A percentile compares a stretch with the other conserved stretches of the same genome.
Evolutionary conservation across 2,113 vertebrate species (phyloP).

Genomic region (Scomber scombrus): DNA sequence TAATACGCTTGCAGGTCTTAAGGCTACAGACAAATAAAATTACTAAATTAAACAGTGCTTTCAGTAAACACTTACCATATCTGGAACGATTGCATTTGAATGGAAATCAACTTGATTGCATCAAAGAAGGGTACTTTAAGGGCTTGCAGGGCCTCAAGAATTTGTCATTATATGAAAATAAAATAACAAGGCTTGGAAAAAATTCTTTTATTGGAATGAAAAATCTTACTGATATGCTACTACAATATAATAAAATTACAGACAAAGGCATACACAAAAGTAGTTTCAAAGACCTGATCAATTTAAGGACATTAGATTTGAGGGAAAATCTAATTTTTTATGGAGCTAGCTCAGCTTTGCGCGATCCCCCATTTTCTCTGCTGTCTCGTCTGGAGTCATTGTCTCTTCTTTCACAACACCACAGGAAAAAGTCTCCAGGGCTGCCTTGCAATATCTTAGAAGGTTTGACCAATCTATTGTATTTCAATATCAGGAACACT

Average conservation of each 20-base stretch:
- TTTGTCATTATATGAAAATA: constrained; percentile 74
- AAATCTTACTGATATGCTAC: constrained; percentile 52
- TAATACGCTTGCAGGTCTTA: constrained; percentile 68
- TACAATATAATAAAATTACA: constrained; percentile 69
- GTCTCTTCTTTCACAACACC: constrained; percentile 64
- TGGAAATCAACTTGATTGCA: constrained; percentile 67
- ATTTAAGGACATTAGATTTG: constrained; percentile 71
- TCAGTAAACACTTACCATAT: constrained; percentile 63
- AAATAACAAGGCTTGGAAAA: constrained; percentile 53
- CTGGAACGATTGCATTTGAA: constrained; percentile 65
- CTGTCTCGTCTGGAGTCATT: constrained; percentile 74
- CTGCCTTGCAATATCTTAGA: constrained; percentile 79
- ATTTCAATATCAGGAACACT: constrained; percentile 64
- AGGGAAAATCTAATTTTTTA: constrained; percentile 75
- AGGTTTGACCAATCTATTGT: constrained; percentile 78
- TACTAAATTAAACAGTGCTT: constrained; percentile 54
- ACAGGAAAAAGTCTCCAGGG: neutral
- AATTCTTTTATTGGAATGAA: constrained; percentile 70
- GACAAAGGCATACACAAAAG: accelerated
- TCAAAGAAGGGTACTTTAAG: constrained; percentile 41
- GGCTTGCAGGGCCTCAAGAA: constrained; percentile 56
- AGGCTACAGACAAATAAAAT: constrained; percentile 73
- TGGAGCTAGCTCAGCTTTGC: accelerated
- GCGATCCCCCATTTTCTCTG: constrained; percentile 68
- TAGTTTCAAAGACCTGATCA: constrained; percentile 71